These are phyloP conservation scores for Gymnothorax javanicus DNA, from an alignment of 2,797 vertebrate genomes.

Conservation along the genomic window DNA sequence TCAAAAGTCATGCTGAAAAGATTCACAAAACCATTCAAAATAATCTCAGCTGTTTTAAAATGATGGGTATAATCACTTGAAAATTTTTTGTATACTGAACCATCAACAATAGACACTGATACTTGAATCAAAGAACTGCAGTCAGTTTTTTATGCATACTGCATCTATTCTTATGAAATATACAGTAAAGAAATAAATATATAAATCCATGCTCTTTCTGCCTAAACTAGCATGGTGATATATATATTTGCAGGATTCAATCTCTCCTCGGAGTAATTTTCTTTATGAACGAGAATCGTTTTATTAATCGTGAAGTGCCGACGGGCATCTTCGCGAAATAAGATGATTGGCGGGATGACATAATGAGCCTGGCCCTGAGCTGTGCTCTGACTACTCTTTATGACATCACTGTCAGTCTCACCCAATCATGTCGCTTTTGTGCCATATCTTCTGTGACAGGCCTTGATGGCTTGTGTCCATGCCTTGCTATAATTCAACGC, in stretches of 20 bases:
- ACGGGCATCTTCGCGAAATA: constrained; percentile 25
- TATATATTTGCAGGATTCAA: neutral
- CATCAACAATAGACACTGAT: too few relatives aligned
- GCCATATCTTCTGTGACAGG: neutral
- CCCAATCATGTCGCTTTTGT: constrained; percentile 21
- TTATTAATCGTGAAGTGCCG: neutral
- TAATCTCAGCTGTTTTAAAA: too few relatives aligned
- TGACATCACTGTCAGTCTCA: constrained; percentile 37
- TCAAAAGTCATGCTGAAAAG: too few relatives aligned
- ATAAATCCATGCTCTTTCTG: neutral
- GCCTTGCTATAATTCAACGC: neutral
- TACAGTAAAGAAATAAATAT: too few relatives aligned
- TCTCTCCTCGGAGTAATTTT: neutral
- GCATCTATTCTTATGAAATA: too few relatives aligned
- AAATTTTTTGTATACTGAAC: too few relatives aligned
- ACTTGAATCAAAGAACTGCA: too few relatives aligned
- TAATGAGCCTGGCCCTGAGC: constrained; percentile 38
- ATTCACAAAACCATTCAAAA: too few relatives aligned
- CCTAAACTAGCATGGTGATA: neutral
- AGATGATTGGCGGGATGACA: constrained; percentile 38
- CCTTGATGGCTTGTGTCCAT: neutral
- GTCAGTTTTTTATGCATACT: too few relatives aligned
- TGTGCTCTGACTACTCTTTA: constrained; percentile 28
- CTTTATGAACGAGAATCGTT: neutral
- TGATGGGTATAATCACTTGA: too few relatives aligned